Percentiles rank a stretch among this genome's conserved stretches.
Evolutionary conservation across 2,888 invertebrate genomes (phyloP).

Genomic region (Podotricha telesiphe): DNA sequence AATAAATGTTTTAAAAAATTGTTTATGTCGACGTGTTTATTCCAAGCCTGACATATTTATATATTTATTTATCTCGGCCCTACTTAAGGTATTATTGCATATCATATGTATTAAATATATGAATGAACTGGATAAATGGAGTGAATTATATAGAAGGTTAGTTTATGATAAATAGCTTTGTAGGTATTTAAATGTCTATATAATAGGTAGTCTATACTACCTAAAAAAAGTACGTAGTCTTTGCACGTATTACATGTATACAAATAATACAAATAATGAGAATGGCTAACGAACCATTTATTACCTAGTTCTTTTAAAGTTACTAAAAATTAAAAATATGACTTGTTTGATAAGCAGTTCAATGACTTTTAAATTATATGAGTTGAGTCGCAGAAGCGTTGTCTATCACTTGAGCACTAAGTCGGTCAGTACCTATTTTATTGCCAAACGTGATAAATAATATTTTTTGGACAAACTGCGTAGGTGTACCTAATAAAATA

Average conservation of each 20-base stretch:
- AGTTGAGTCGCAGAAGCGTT: background rate
- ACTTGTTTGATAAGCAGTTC: slow-evolving; percentile 6
- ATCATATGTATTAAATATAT: no score
- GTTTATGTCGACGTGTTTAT: no score
- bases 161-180: no score
- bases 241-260: background rate
- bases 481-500: background rate
- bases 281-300: background rate
- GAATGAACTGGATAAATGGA: no score
- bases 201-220: background rate
- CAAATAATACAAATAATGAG: background rate
- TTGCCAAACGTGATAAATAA: background rate
- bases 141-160: no score
- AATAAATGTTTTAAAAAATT: no score
- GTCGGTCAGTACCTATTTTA: background rate
- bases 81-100: no score
- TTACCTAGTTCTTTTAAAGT: background rate
- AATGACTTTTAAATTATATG: background rate
- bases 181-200: no score
- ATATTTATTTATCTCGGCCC: no score
- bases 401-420: background rate
- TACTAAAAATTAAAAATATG: background rate
- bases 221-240: background rate
- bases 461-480: background rate
- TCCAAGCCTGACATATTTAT: no score